Conservation (phyloP, 2,797 vertebrate genomes). For the Luscinia luscinia region DNA sequence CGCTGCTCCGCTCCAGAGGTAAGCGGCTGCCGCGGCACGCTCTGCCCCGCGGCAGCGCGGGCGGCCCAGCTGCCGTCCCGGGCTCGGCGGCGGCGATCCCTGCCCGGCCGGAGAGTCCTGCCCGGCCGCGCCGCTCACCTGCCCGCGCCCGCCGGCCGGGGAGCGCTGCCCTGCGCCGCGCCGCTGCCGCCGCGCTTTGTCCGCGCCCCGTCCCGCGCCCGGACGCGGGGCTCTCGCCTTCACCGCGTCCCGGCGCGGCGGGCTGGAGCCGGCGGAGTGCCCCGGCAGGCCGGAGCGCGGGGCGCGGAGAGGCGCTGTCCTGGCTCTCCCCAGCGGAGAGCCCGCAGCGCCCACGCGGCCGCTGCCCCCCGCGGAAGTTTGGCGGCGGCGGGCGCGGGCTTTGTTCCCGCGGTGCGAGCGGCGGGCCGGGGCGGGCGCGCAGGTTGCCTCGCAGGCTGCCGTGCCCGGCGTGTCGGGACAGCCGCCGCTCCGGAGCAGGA, state of each 20-base stretch:
- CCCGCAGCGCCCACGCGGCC: constrained; percentile 11
- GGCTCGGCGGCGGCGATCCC: not conserved
- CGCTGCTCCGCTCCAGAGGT: constrained; percentile 73
- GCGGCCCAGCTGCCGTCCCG: not conserved
- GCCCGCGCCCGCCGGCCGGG: not conserved
- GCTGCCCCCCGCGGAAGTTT: constrained; percentile 18
- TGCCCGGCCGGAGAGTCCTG: not conserved
- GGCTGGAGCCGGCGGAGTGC: not conserved
- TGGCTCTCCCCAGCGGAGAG: not conserved
- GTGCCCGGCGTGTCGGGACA: constrained; percentile 91
- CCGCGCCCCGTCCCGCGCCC: not conserved
- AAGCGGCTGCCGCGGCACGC: constrained; percentile 46
- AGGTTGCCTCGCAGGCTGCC: constrained; percentile 63
- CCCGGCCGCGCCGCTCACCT: not conserved
- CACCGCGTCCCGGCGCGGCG: not conserved
- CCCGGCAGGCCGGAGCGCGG: not conserved
- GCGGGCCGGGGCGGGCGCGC: constrained; percentile 40
- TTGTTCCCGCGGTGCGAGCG: constrained; percentile 39
- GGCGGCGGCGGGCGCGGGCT: constrained; percentile 36
- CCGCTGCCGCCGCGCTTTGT: not conserved
- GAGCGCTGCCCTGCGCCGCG: not conserved
- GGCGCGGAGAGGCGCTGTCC: not conserved
- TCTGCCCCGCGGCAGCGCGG: not conserved
- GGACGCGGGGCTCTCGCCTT: not conserved
- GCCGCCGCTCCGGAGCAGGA: constrained; percentile 86